phyloP scores from a whole-genome alignment of 2,797 vertebrate genomes.

The Sebastes diaconus region DNA sequence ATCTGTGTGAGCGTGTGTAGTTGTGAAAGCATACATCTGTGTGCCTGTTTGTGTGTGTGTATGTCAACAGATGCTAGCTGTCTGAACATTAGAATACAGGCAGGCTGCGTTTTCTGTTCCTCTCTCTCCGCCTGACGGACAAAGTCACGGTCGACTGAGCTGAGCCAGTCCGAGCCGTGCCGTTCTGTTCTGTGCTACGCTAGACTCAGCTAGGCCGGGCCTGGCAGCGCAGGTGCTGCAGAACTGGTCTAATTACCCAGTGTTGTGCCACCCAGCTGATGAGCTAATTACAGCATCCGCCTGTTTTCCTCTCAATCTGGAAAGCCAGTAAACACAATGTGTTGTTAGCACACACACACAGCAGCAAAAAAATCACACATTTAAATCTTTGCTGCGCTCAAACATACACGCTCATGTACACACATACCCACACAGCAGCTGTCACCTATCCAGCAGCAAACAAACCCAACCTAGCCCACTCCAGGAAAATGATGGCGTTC shows the following conservation, averaged over 20 bases:
- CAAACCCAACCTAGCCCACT: constrained; percentile 63
- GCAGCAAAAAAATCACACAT: constrained; percentile 63
- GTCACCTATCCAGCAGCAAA: constrained; percentile 71
- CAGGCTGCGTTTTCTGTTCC: constrained; percentile 42
- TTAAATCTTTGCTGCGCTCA: constrained; percentile 55
- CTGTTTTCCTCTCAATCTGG: constrained; percentile 83
- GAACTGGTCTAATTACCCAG: constrained; percentile 82
- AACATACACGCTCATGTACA: constrained; percentile 42
- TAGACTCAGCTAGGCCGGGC: constrained; percentile 43
- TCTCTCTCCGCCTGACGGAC: constrained; percentile 63
- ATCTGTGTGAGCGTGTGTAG: constrained; percentile 34
- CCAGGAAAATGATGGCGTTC: constrained; percentile 66
- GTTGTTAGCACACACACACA: constrained; percentile 63
- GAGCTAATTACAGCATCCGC: constrained; percentile 83
- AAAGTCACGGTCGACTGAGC: constrained; percentile 47
- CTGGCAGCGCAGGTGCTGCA: constrained; percentile 76
- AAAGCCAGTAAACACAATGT: constrained; percentile 79
- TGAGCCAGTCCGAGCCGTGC: constrained; percentile 39
- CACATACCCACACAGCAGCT: constrained; percentile 72
- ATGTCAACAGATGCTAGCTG: constrained; percentile 74
- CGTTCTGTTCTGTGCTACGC: constrained; percentile 26
- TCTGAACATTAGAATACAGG: constrained; percentile 57
- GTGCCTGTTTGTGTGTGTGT: constrained; percentile 41
- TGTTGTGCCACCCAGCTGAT: constrained; percentile 85
- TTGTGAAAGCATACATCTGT: constrained; percentile 51